Conservation (phyloP, 2,113 vertebrate genomes). For the Corvus cornix region DNA sequence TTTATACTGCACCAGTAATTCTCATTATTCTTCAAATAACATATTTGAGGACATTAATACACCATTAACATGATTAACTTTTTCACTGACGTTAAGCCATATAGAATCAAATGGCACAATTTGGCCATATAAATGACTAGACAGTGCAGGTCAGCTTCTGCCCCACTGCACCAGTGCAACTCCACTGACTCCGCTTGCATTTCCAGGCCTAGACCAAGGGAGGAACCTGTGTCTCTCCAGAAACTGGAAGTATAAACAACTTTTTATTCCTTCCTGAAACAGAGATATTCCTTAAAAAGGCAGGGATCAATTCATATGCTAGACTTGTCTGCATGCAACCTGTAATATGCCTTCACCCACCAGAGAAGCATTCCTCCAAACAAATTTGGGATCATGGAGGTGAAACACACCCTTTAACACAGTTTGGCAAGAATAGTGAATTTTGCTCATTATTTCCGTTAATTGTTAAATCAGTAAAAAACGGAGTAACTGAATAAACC, state of each 20-base stretch:
- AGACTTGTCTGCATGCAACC: not conserved
- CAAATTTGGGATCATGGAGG: not conserved
- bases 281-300: not conserved
- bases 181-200: not conserved
- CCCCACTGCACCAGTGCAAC: not conserved
- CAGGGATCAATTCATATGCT: not conserved
- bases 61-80: constrained; percentile 35
- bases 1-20: constrained; percentile 11
- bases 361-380: not conserved
- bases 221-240: not conserved
- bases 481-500: not conserved
- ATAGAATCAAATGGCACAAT: constrained; percentile 6
- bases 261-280: not conserved
- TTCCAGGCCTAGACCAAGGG: not conserved
- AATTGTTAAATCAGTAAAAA: not conserved
- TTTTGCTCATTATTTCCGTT: not conserved
- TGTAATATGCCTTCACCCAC: not conserved
- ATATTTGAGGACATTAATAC: constrained; percentile 7
- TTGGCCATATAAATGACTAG: not conserved
- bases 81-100: constrained; percentile 22
- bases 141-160: not conserved
- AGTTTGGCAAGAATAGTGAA: not conserved
- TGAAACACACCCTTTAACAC: not conserved
- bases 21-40: constrained; percentile 28
- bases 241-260: not conserved